Percentiles rank a stretch among this genome's conserved stretches.
Conservation (phyloP, 2,797 vertebrate genomes). For the Morelia viridis region DNA sequence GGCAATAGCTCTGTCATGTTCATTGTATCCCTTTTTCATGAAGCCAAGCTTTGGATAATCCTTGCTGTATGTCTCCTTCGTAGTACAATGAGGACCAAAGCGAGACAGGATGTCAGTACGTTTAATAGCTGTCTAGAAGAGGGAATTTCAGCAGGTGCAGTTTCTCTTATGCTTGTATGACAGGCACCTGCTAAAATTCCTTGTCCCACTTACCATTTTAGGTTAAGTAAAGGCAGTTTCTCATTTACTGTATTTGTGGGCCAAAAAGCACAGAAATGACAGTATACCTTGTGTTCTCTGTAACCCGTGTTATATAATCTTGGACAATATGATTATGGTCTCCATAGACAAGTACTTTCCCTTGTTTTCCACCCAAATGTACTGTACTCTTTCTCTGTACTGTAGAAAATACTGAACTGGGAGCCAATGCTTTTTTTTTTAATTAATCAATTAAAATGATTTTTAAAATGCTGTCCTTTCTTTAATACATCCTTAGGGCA, state of each 20-base stretch:
- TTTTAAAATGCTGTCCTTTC: neutral
- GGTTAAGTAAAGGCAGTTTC: neutral
- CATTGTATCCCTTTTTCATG: conserved; percentile 28
- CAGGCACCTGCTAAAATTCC: neutral
- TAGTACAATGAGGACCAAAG: neutral
- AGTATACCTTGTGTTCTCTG: neutral
- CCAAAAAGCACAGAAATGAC: neutral
- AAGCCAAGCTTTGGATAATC: conserved; percentile 27
- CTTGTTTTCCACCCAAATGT: neutral
- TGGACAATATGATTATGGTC: neutral
- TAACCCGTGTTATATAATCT: neutral
- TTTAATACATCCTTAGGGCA: neutral
- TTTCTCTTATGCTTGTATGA: neutral
- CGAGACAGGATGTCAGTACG: neutral
- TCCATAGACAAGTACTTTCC: neutral
- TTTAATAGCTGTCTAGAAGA: conserved; percentile 2
- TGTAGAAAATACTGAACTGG: neutral
- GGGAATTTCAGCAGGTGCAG: conserved; percentile 10
- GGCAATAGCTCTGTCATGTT: conserved; percentile 28
- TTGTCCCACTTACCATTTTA: neutral
- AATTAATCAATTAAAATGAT: neutral
- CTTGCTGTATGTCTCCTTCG: conserved; percentile 18
- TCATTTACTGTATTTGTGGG: neutral
- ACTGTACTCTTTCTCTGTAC: too few species aligned
- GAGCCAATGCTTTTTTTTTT: neutral